A percentile compares a stretch with the other conserved stretches of the same genome.
Conservation (phyloP, 2,797 vertebrate genomes). For the Coccyzus lansbergi region DNA sequence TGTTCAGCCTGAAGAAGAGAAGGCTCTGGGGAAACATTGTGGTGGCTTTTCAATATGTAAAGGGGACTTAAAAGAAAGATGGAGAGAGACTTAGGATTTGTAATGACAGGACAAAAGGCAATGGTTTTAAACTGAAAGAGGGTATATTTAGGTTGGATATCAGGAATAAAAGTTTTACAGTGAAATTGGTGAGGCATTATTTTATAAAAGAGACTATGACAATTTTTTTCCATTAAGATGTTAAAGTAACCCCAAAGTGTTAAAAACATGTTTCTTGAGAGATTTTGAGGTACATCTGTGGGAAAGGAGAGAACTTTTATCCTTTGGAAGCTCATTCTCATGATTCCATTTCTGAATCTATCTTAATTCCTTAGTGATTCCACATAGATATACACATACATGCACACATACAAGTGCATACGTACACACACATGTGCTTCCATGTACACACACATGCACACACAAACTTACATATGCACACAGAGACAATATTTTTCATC, state of each 20-base stretch:
- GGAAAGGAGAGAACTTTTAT: background rate
- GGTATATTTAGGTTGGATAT: too few relatives aligned
- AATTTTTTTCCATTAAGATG: background rate
- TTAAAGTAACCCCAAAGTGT: background rate
- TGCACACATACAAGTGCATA: rapidly evolving
- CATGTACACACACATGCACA: background rate
- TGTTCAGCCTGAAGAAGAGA: background rate
- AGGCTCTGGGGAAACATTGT: rapidly evolving
- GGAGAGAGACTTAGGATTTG: too few relatives aligned
- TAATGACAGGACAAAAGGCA: too few relatives aligned
- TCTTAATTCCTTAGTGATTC: background rate
- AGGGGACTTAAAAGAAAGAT: too few relatives aligned
- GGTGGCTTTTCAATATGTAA: too few relatives aligned
- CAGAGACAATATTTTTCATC: background rate
- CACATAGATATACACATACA: too few relatives aligned
- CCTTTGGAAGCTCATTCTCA: background rate
- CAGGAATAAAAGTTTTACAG: too few relatives aligned
- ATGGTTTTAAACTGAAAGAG: too few relatives aligned
- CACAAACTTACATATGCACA: rapidly evolving
- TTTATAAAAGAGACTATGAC: background rate
- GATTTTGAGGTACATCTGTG: background rate
- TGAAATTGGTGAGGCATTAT: rapidly evolving
- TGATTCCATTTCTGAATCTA: background rate
- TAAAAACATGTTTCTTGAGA: background rate
- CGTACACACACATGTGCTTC: too few relatives aligned